Evolutionary conservation across 2,888 invertebrate genomes (phyloP).

Genomic region (Sinelater perroti): DNA sequence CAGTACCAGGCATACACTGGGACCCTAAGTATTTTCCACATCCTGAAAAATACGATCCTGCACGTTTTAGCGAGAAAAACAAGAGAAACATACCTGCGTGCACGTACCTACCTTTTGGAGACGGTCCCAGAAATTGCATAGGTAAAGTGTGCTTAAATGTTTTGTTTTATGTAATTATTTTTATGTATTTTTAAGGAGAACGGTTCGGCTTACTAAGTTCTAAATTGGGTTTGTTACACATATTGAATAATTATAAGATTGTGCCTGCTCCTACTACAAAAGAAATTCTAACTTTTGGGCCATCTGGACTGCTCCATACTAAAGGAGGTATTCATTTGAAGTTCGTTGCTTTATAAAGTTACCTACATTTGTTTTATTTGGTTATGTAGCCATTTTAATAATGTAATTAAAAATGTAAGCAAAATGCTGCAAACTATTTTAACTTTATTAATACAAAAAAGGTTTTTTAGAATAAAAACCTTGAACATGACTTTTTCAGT

Average conservation of each 20-base stretch:
- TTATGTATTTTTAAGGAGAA: slow-evolving; percentile 34
- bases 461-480: too few species aligned
- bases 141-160: slow-evolving; percentile 48
- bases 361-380: too few species aligned
- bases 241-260: slow-evolving; percentile 32
- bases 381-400: too few species aligned
- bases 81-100: slow-evolving; percentile 62
- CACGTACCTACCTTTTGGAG: slow-evolving; percentile 64
- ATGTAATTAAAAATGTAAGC: too few species aligned
- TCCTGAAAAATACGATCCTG: slow-evolving; percentile 63
- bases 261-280: neutral
- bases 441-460: too few species aligned
- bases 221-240: slow-evolving; percentile 38
- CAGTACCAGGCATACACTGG: slow-evolving; percentile 54
- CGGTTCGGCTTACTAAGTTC: slow-evolving; percentile 40
- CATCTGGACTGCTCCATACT: neutral
- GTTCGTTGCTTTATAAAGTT: too few species aligned
- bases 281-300: slow-evolving; percentile 11
- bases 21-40: slow-evolving; percentile 65
- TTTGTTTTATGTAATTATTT: slow-evolving; percentile 24
- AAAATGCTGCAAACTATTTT: too few species aligned
- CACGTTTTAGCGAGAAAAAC: slow-evolving; percentile 65
- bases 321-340: slow-evolving; percentile 14
- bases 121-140: slow-evolving; percentile 56
- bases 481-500: too few species aligned